These are phyloP conservation scores for Oenanthe oenanthe DNA, from an alignment of 2,113 vertebrate species.

Conservation along the genomic window DNA sequence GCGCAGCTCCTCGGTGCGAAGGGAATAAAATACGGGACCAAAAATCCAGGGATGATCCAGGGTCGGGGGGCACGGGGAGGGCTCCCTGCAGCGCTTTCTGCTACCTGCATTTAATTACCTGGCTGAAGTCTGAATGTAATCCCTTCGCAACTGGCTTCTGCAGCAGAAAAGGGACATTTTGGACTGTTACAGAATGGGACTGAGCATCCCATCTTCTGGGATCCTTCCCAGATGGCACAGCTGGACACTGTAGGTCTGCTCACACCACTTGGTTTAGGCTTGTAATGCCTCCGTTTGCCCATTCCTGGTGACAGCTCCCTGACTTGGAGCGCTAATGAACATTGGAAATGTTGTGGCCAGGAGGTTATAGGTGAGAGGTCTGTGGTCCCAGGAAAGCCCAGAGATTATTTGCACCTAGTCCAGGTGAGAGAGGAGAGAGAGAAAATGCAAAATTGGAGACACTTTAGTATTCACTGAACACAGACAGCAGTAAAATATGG, in stretches of 20 bases:
- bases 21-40: not conserved
- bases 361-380: not conserved
- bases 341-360: not conserved
- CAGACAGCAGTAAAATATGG: not conserved
- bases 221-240: not conserved
- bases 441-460: not conserved
- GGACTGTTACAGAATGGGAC: not conserved
- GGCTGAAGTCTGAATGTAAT: not conserved
- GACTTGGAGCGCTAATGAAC: not conserved
- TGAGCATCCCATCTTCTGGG: not conserved
- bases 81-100: not conserved
- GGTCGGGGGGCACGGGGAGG: not conserved
- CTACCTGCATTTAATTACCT: not conserved
- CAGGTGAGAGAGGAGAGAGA: not conserved
- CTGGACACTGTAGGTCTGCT: accelerated
- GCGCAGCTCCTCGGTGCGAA: not conserved
- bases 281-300: not conserved
- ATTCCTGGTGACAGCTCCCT: not conserved
- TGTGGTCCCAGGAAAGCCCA: not conserved
- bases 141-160: not conserved
- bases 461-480: not conserved
- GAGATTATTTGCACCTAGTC: not conserved
- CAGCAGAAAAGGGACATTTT: not conserved
- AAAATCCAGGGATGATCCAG: not conserved
- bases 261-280: not conserved